Evolutionary conservation across 2,797 vertebrate species (phyloP).

Genomic region (Lophius americanus): DNA sequence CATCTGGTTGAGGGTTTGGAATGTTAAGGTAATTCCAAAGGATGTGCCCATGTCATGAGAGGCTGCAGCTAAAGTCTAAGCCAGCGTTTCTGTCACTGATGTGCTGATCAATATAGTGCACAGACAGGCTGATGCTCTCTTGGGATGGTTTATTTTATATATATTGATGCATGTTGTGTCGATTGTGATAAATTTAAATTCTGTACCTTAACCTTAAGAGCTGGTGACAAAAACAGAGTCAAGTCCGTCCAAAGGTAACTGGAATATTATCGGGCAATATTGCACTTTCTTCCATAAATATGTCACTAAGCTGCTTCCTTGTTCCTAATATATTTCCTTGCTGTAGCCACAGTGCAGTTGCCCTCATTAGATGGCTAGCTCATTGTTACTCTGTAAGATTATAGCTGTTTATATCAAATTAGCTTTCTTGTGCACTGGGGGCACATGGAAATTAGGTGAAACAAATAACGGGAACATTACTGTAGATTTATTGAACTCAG

Average conservation of each 20-base stretch:
- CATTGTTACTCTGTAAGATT: conserved; percentile 73
- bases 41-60: conserved; percentile 24
- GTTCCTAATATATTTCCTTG: conserved; percentile 69
- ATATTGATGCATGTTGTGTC: not conserved
- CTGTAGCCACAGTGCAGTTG: conserved; percentile 68
- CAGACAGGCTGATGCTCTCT: conserved; percentile 22
- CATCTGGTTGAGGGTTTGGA: not conserved
- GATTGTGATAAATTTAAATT: not conserved
- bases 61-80: conserved; percentile 24
- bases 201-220: not conserved
- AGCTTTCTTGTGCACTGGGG: conserved; percentile 64
- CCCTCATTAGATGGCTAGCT: conserved; percentile 73
- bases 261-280: conserved; percentile 15
- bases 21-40: conserved; percentile 8
- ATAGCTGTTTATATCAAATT: conserved; percentile 78
- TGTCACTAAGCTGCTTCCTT: conserved; percentile 56
- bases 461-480: conserved; percentile 52
- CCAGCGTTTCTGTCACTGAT: conserved; percentile 45
- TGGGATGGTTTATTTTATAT: not conserved
- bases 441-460: conserved; percentile 50
- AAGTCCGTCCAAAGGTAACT: conserved; percentile 8
- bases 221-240: not conserved
- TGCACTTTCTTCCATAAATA: conserved; percentile 24
- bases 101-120: conserved; percentile 42
- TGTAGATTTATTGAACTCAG: conserved; percentile 38